Conservation (phyloP, 2,888 invertebrate genomes). For the Scaptomyza tumidula region DNA sequence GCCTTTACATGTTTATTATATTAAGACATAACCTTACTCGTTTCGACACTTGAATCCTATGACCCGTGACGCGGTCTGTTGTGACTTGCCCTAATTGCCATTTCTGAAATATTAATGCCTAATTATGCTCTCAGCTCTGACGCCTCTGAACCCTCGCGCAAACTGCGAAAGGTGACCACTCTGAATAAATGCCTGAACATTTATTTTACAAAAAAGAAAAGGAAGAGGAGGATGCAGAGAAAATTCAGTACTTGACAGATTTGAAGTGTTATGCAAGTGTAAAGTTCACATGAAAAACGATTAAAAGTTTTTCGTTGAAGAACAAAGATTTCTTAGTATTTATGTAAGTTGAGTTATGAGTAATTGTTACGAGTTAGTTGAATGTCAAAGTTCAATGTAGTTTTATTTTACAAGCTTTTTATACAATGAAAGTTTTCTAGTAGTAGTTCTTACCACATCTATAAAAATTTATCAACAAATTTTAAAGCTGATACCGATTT, state of each 20-base stretch:
- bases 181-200: constrained; percentile 36
- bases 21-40: not conserved
- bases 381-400: not conserved
- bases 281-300: not conserved
- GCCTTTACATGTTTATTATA: too few relatives aligned
- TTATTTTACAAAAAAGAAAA: constrained; percentile 7
- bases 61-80: constrained; percentile 41
- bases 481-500: too few relatives aligned
- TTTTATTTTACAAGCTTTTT: too few relatives aligned
- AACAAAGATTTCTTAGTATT: not conserved
- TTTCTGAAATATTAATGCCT: constrained; percentile 76
- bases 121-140: constrained; percentile 61
- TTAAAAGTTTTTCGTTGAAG: not conserved
- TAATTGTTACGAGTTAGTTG: too few relatives aligned
- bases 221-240: not conserved
- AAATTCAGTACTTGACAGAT: not conserved
- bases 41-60: constrained; percentile 27
- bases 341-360: not conserved
- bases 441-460: too few relatives aligned
- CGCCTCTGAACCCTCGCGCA: constrained; percentile 17
- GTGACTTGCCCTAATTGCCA: constrained; percentile 56
- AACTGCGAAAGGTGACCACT: constrained; percentile 27
- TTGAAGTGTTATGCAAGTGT: not conserved
- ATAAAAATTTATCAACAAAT: too few relatives aligned
- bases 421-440: too few relatives aligned